These are phyloP conservation scores for Oxycera nigricornis DNA, from an alignment of 2,888 invertebrate genomes.

Conservation along the genomic window DNA sequence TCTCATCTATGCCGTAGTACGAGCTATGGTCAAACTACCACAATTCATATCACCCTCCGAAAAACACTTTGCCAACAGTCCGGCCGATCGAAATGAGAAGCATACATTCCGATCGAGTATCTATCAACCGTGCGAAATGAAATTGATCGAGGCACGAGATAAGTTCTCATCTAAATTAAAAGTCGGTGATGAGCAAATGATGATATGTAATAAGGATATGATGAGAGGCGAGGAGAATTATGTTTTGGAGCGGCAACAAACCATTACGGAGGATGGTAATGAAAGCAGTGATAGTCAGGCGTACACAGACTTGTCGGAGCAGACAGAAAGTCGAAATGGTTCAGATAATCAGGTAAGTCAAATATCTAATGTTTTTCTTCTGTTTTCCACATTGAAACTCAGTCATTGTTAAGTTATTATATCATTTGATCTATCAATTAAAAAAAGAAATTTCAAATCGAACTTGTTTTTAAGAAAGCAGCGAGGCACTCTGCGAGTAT, in stretches of 20 bases:
- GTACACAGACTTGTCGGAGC: slow-evolving; percentile 5
- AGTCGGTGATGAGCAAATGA: slow-evolving; percentile 46
- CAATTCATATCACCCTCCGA: slow-evolving; percentile 49
- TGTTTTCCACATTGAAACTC: too few relatives aligned
- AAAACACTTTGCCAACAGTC: slow-evolving; percentile 1
- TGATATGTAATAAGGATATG: slow-evolving; percentile 45
- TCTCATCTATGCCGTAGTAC: slow-evolving; percentile 56
- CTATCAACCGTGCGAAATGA: slow-evolving; percentile 58
- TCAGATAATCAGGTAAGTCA: slow-evolving; percentile 37
- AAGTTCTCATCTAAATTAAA: slow-evolving; percentile 47
- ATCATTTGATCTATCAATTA: too few relatives aligned
- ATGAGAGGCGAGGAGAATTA: slow-evolving; percentile 45
- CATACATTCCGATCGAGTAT: slow-evolving; percentile 52
- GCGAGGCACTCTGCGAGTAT: too few relatives aligned
- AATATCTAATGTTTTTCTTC: not conserved
- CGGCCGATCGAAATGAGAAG: slow-evolving; percentile 51
- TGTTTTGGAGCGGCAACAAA: slow-evolving; percentile 56
- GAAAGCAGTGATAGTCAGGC: slow-evolving; percentile 49
- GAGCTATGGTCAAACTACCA: slow-evolving; percentile 57
- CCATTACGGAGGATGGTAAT: slow-evolving; percentile 53
- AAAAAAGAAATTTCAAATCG: too few relatives aligned
- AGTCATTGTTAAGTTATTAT: too few relatives aligned
- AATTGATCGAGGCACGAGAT: slow-evolving; percentile 53
- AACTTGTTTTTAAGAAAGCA: too few relatives aligned
- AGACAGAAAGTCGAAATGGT: not conserved